Base-by-base conservation (phyloP, 2,888 invertebrate genomes). In the Drosophila testacea region DNA sequence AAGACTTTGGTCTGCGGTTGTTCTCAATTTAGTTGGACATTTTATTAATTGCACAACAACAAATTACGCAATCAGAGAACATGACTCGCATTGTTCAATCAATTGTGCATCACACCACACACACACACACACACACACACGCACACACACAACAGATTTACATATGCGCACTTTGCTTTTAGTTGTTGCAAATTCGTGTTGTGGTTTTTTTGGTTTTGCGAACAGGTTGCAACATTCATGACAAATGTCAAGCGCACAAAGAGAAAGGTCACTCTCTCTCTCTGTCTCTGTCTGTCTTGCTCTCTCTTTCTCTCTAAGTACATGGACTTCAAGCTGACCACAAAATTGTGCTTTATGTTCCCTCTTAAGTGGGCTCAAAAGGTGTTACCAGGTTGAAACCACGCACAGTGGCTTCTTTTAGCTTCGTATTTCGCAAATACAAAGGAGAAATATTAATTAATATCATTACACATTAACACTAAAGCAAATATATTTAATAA, bases 21-120 rank as follows among this genome's bases (percentile, higher is more conserved):
- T 46, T 73, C 85, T 77, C 80, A 85, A 87, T 87, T 85, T 71
- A 77, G 61, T 74, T 67, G 71, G 79, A 83, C 85, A 81, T 85
- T 80, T 85, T 76, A 83, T 87, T 87, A 85, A 88, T 87, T 89
- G 83, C 69, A 66, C 51, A 67, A 44, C 69, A 72, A 63, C 68
- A 65, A 65, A 69, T 60, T 69, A 66, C 22, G 60, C 70, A 69
- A 73, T 73, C 60, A 39, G 56, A 50, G 51, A 51, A 69, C 68
- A 68, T 36, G 67, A 69, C 42, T 46, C 61, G 63, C 70, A 70
- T 69, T 72, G 74, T 73, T 73, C 66, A 81, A 77, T 83, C 78
- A 74, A 75, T 75, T 83, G 73, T 71, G 72, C 69, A 82, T 69
- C 76, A 70, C 56, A 59, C 46, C 46, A 61, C 56, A 22, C 65